A percentile compares a stretch with the other conserved stretches of the same genome.
These are phyloP conservation scores for Bungarus multicinctus DNA, from an alignment of 2,113 vertebrate species.

Conservation along the genomic window DNA sequence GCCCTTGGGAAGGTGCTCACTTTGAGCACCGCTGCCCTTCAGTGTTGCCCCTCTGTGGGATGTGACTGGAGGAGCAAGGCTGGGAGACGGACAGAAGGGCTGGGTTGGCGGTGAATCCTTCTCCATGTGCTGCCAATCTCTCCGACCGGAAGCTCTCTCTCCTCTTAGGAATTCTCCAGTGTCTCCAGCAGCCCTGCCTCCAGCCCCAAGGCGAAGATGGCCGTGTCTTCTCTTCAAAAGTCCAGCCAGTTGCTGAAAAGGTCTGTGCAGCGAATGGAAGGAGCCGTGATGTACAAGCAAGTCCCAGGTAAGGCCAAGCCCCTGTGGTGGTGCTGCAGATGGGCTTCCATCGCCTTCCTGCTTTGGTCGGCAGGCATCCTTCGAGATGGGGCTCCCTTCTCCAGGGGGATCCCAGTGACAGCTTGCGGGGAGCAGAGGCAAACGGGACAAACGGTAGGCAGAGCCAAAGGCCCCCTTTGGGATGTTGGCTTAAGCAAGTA, in stretches of 20 bases:
- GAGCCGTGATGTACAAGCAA: slow-evolving; percentile 86
- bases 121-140: fast-evolving
- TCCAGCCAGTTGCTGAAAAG: slow-evolving; percentile 88
- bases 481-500: neutral
- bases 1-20: neutral
- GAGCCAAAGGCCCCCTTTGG: neutral
- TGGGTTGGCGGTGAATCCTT: neutral
- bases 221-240: slow-evolving; percentile 84
- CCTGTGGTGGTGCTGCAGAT: neutral
- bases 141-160: neutral
- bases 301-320: slow-evolving; percentile 81
- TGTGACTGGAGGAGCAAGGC: neutral
- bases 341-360: fast-evolving
- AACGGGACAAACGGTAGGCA: neutral
- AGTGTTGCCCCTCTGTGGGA: neutral
- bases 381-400: neutral
- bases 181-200: slow-evolving; percentile 96
- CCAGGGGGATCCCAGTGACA: neutral
- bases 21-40: neutral
- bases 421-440: neutral
- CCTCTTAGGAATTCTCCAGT: slow-evolving; percentile 87
- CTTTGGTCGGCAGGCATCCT: neutral
- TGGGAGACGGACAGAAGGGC: neutral
- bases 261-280: slow-evolving; percentile 82
- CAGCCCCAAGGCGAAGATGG: slow-evolving; percentile 90